Percentiles rank a stretch among this genome's conserved stretches.
Evolutionary conservation across 2,113 vertebrate genomes (phyloP).

Genomic region (Gallinago undulata): DNA sequence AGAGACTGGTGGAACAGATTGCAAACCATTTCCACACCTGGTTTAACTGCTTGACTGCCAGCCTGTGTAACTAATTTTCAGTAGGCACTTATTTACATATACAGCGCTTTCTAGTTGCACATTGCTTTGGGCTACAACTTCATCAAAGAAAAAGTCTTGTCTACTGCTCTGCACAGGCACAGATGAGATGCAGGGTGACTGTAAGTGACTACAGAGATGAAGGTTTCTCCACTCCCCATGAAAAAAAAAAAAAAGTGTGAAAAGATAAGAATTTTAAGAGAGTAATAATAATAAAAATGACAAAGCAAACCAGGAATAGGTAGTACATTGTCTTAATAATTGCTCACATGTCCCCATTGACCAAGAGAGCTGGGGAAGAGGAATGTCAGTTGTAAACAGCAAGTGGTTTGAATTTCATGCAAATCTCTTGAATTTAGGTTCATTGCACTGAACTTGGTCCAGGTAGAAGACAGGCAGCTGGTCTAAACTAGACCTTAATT

Average conservation of each 20-base stretch:
- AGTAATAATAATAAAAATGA: not conserved
- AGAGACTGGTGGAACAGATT: constrained; percentile 48
- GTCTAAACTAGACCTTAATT: not conserved
- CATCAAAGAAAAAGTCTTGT: not conserved
- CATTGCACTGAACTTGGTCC: not conserved
- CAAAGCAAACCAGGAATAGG: accelerated
- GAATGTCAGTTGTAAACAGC: not conserved
- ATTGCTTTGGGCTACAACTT: not conserved
- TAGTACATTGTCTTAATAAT: accelerated
- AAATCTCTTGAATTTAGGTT: not conserved
- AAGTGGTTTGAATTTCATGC: not conserved
- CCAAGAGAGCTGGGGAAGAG: not conserved
- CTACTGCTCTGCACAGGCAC: not conserved
- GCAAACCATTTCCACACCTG: constrained; percentile 12
- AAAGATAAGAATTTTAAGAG: not conserved
- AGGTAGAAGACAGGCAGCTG: not conserved
- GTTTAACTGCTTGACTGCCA: constrained; percentile 59
- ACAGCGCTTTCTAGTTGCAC: not conserved
- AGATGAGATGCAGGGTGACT: not conserved
- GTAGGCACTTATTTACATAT: not conserved
- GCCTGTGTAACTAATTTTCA: not conserved
- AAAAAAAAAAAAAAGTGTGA: not conserved
- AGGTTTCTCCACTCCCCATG: not conserved
- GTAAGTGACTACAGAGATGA: not conserved
- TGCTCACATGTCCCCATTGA: not conserved